These are phyloP conservation scores for Agelastica alni DNA, from an alignment of 2,888 invertebrate species.

Conservation along the genomic window DNA sequence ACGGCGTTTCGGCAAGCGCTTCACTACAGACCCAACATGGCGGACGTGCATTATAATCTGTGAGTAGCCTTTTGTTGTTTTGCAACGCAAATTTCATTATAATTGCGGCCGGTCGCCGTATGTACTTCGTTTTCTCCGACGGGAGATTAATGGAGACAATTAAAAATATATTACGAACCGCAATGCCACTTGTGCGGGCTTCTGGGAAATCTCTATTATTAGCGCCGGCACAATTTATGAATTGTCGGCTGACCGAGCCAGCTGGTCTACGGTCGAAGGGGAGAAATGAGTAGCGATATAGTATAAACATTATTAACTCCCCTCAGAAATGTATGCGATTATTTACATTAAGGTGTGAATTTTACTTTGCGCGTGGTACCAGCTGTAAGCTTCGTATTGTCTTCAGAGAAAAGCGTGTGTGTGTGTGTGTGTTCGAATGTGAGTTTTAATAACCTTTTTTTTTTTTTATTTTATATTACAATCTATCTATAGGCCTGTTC, in stretches of 20 bases:
- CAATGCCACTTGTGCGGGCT: conserved; percentile 20
- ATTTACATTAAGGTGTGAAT: too few species aligned
- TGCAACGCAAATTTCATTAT: conserved; percentile 37
- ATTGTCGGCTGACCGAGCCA: conserved; percentile 18
- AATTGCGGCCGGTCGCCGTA: conserved; percentile 30
- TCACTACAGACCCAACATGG: conserved; percentile 92
- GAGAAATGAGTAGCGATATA: too few species aligned
- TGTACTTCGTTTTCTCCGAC: conserved; percentile 24
- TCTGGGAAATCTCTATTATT: conserved; percentile 24
- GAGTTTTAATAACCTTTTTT: too few species aligned
- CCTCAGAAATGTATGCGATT: too few species aligned
- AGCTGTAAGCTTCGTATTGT: too few species aligned
- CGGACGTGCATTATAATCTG: conserved; percentile 98
- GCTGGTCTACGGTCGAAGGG: conserved; percentile 10
- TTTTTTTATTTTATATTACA: too few species aligned
- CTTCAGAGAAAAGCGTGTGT: too few species aligned
- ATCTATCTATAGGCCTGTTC: too few species aligned
- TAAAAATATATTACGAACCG: conserved; percentile 39
- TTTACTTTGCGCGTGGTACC: too few species aligned
- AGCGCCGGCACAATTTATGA: conserved; percentile 17
- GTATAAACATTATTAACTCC: too few species aligned
- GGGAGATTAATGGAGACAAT: conserved; percentile 41
- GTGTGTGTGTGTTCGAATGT: too few species aligned
- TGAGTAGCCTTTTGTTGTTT: conserved; percentile 65
- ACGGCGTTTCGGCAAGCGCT: conserved; percentile 89